Evolutionary conservation across 2,888 invertebrate species (phyloP), one percentile per base, ranked within the genome.

Genomic region (Fragum fragum): DNA sequence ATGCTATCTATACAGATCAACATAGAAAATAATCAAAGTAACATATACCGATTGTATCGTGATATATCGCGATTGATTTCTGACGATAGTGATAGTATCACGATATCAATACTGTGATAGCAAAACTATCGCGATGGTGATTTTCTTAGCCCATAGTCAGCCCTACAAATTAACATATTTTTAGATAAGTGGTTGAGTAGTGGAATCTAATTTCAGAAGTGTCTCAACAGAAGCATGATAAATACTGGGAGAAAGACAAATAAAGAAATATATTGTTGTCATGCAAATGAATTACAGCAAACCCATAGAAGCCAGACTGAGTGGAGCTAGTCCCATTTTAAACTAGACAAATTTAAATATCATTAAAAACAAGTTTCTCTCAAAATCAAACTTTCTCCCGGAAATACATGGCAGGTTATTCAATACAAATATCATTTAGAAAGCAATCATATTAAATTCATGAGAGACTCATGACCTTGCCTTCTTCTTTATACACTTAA

Each of bases 361-460:
- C 29, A 61, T 42, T 66, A 36, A 42, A 66, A 66, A 42, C 39
- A 21, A 21, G 39, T 28, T 42, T 66, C 36, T 32, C 61, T 42
- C 21, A 61, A 61, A 61, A 11, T 61, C 47, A 14, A 47, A 18
- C 32, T 61, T n/a, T 29, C 61, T 61, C 18, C 28, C 32, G 32
- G 32, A 61, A 61, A 32, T 47, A 61, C n/a, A 32, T 9, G 29
- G 32, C 32, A 32, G 61, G 29, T 61, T n/a, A 61, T 61, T 61
- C 32, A 61, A 61, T 61, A 61, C 32, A 32, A 61, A 61, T 29
- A 32, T n/a, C n/a, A n/a, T 61, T 61, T 61, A 32, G 47, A 32
- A 32, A 57, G 57, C 26, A 57, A 57, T 57, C 57, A 57, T 57
- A 26, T 57, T 57, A 57, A 57, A 57, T 57, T 57, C 57, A 57